Evolutionary conservation across 2,888 invertebrate species (phyloP), one percentile per base, ranked within the genome.

Genomic region (Thecophora atra): DNA sequence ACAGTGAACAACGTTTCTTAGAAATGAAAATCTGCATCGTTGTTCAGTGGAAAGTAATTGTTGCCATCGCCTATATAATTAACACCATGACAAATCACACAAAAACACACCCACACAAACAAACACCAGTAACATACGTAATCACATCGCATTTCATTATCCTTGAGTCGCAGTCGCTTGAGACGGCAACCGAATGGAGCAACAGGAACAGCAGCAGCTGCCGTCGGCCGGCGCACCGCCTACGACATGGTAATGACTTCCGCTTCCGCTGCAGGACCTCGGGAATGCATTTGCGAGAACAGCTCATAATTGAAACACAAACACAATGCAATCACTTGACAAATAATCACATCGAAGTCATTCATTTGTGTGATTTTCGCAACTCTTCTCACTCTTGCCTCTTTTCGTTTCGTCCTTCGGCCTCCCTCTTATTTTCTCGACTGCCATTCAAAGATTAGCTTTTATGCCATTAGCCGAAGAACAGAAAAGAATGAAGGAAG

Each of bases 131-230:
- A 37, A 37, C n/a, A 37, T 37, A 37, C 37, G 37, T 11, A 37
- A 37, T 37, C 37, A 37, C 37, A 37, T 65, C 13, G 51, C 65
- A 8, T 37, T 65, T 65, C 51, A 65, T 65, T 65, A 65, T 65
- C 65, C 47, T 65, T 26, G 24, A 24, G 44, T 47, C n/a, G 28
- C 44, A 65, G 26, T 65, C 65, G 47, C 65, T 47, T 47, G 44
- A n/a, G 21, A 47, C 5, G 30, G 37, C 7, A 44, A 24, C 44
- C 64, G 26, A 64, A 47, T 24, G 26, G n/a, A 65, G 3, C 65
- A 65, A 47, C 65, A 26, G 44, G 24, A 19, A n/a, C 42, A 42
- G 37, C 42, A 42, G 37, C 44, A 21, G 62, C 62, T 11, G 37
- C 37, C 3, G n/a, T 37, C 37, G 6, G 37, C 5, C 8, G 30